Base-by-base conservation (phyloP, 2,113 vertebrate genomes). In the Otus sunia region DNA sequence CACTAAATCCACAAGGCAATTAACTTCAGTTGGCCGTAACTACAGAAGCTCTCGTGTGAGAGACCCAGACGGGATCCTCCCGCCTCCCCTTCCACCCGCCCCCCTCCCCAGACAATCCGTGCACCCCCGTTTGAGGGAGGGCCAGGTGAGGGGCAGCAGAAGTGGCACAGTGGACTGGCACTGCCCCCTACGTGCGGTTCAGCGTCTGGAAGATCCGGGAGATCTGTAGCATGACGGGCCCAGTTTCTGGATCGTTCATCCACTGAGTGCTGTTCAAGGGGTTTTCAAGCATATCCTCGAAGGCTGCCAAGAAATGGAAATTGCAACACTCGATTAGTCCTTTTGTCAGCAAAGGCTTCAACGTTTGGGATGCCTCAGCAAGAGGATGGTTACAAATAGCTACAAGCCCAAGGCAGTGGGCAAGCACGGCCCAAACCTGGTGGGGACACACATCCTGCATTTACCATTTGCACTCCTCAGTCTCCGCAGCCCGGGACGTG, bases 211-310 rank as follows among this genome's bases (percentile, higher is more conserved):
- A 99, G 98, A 99, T 99, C 94, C 99, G 98, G 76, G 99, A 99
- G 96, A 99, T 99, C 97, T 99, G 99, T 74, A 99, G 98, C 99
- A 99, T 99, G 96, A 99, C 99, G 0, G 99, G 99, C n/a, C 99
- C 99, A 0, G 99, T 99, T 90, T 99, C 99, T 0, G 99, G 99
- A 96, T 99, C 99, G 1, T 99, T 99, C 99, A 99, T 99, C 99
- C 99, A 99, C 98, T 99, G 99, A 25, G 99, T 99, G 98, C 99
- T 99, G 98, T 99, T 99, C 79, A 99, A 97, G 9, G 99, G 99
- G 96, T 99, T 99, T 98, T 99, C 99, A 93, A 99, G 98, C 99
- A 99, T 99, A 97, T 99, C 99, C 96, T 99, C 99, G 59, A 99
- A 99, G 10, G 99, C 99, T 99, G 98, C 23, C 45, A 88, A 94